Evolutionary conservation across 2,888 invertebrate species (phyloP), one percentile per base, ranked within the genome.

Genomic region (Automeris io): DNA sequence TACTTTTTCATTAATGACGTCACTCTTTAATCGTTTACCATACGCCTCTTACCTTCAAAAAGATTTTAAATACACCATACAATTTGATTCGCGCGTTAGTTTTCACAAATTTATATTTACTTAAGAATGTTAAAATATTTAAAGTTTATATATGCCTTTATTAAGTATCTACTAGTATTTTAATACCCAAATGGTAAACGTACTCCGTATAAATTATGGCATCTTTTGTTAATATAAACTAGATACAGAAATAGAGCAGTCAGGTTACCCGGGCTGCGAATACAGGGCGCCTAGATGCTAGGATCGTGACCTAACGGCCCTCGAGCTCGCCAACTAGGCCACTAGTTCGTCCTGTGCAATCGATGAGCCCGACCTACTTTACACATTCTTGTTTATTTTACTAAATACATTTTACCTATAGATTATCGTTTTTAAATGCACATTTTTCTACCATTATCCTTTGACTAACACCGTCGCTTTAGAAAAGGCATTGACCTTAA

Each of bases 241-340:
- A 57, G 55, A 54, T 61, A 55, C 59, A 60, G 53, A 70, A 72
- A 71, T 72, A 72, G 70, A 70, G 55, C 66, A 60, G 47, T 49
- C 59, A 70, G 63, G 67, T 66, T 66, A 70, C 59, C 71, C 63
- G 68, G 65, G 69, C 58, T 46, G 50, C 55, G 55, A 61, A 66
- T 66, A 52, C 64, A 60, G 69, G 64, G 49, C 65, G 63, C 66
- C 69, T 65, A 67, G 67, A 64, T 60, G 51, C 51, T 57, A 67
- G 65, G 68, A 64, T 55, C 62, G 59, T 70, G 63, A 65, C 64
- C 60, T 50, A 62, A 65, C 64, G 50, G 60, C 67, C 65, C 65
- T 62, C 43, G 52, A 52, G 51, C 51, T 49, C 59, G 76, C 76
- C 75, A 80, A 81, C 67, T 80, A 66, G 81, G 82, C 68, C 80